Base-by-base conservation (phyloP, 2,113 vertebrate genomes). In the Benitochromis conjunctus region DNA sequence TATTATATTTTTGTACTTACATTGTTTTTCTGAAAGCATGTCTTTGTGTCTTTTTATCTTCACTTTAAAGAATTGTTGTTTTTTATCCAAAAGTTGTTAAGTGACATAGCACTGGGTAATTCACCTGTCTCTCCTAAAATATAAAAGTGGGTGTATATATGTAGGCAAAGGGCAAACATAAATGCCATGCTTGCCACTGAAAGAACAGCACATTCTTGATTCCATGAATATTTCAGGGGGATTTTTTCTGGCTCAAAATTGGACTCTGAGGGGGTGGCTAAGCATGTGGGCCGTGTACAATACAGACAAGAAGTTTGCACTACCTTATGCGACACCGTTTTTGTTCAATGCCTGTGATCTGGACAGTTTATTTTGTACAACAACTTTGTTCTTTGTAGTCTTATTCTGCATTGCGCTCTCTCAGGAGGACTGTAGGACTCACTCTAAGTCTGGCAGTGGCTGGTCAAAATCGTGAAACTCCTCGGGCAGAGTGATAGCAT, bases 391-490 rank as follows among this genome's bases (percentile, higher is more conserved):
- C 18, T 76, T 51, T n/a, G 24, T 7, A 34, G 5, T 57, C 12
- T 26, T 41, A 26, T 80, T 19, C 21, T n/a, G 26, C 14, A 26
- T 5, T n/a, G 24, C 51, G 8, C 8, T 66, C 51, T 84, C 66
- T 48, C 43, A 24, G 21, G 16, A 31, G 16, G 3, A 18, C 43
- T 41, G 19, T 54, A 82, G 24, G 48, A 93, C 98, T 97, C 96
- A 99, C 98, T 99, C 98, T 54, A 99, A 95, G 89, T 99, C 98
- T 56, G 98, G 98, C 31, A 99, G 95, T 0, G 98, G 98, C 83
- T 99, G 98, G 91, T 99, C 98, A 92, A 99, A 99, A 88, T 99
- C 98, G n/a, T 99, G 98, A 83, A 99, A 99, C 90, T 99, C 98
- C 89, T 99, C 98, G 3, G 98, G 98, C 83, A 99, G 96, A n/a